Base-by-base conservation (phyloP, 2,888 invertebrate genomes). In the Synergus gifuensis region DNA sequence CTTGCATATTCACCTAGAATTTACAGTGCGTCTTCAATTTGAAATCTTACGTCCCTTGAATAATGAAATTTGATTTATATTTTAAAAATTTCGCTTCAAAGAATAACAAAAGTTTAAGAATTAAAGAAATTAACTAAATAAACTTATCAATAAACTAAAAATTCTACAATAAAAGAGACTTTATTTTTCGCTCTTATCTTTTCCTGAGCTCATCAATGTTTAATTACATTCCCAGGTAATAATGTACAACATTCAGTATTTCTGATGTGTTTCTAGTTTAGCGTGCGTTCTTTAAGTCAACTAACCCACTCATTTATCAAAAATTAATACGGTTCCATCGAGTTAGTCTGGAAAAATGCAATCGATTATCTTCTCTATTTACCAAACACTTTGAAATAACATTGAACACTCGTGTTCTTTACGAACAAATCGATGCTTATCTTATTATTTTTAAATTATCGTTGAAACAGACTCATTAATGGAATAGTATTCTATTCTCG, bases 321-420 rank as follows among this genome's bases (percentile, higher is more conserved):
- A 81, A 81, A 83, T 83, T 79, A 82, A 84, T 80, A 77, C 63
- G 78, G 49, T 73, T 81, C 82, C 78, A 82, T 82, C 78, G 79
- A 78, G 77, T 76, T 78, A 76, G 76, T 77, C 79, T 76, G 78
- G 46, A 16, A 62, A 64, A 73, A 36, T 67, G 66, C 14, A 69
- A 78, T 78, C 78, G 78, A 78, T 78, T 73, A 69, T 60, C 12
- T 66, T 67, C 69, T 60, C n/a, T 69, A 73, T 78, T 78, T 73
- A 73, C 76, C 60, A 73, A 40, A 60, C 54, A 62, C 62, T 46
- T 44, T 14, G 62, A 46, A 73, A 63, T 42, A 76, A 78, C 73
- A 44, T 78, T 22, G 63, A 18, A 46, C 36, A 73, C 46, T 36
- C 16, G 36, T 36, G 9, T 54, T n/a, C 11, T 49, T 54, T 36